phyloP scores from a whole-genome alignment of 1,140 invertebrate species.

The Mycetomoellerius zeteki region DNA sequence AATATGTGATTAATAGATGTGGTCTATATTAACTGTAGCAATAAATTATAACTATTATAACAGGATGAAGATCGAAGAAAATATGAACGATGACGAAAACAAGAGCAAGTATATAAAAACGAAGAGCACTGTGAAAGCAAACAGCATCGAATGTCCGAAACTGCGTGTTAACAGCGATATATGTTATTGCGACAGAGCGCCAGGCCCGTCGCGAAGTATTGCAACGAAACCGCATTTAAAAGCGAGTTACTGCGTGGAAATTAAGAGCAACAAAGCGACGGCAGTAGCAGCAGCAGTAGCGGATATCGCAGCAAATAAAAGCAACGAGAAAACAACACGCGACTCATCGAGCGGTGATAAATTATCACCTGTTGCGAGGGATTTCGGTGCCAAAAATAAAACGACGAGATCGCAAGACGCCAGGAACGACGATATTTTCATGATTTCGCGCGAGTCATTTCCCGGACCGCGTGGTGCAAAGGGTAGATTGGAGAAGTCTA shows the following conservation, averaged over 20 bases:
- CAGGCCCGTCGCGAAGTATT: slow-evolving; percentile 70
- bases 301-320: slow-evolving; percentile 39
- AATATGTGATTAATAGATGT: no score
- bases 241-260: slow-evolving; percentile 71
- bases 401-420: slow-evolving; percentile 17
- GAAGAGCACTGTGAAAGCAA: slow-evolving; percentile 23
- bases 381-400: slow-evolving; percentile 40
- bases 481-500: slow-evolving; percentile 58
- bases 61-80: slow-evolving; percentile 78
- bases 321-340: slow-evolving; percentile 26
- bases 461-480: neutral
- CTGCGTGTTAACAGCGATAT: slow-evolving; percentile 53
- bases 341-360: slow-evolving; percentile 46
- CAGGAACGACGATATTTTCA: slow-evolving; percentile 28
- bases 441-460: slow-evolving; percentile 33
- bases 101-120: slow-evolving; percentile 34
- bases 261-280: slow-evolving; percentile 37
- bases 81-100: slow-evolving; percentile 29
- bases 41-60: neutral
- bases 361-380: slow-evolving; percentile 58
- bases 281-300: slow-evolving; percentile 9
- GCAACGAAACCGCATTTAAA: slow-evolving; percentile 74
- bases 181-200: slow-evolving; percentile 77
- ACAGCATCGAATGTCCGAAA: slow-evolving; percentile 12
- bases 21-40: neutral